These are phyloP conservation scores for Urechis unicinctus DNA, from an alignment of 2,888 invertebrate species.

Conservation along the genomic window DNA sequence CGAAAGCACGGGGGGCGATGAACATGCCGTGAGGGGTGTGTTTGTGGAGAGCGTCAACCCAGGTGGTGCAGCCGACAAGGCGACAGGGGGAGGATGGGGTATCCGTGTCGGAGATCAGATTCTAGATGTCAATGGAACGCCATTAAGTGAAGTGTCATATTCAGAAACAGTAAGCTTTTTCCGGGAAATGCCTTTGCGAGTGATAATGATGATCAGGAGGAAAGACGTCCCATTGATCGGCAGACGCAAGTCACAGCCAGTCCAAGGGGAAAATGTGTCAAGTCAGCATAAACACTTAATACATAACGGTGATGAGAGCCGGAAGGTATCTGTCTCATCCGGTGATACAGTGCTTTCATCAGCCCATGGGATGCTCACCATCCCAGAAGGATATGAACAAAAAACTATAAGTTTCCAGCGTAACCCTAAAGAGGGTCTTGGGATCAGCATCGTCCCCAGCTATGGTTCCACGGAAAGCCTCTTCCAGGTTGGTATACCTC, in stretches of 20 bases:
- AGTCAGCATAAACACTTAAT: neutral
- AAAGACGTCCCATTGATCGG: neutral
- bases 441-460: slow-evolving; percentile 30
- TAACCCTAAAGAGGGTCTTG: slow-evolving; percentile 30
- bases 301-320: neutral
- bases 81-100: slow-evolving; percentile 30
- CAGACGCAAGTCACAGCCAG: neutral
- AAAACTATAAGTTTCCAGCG: slow-evolving; percentile 26
- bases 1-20: slow-evolving; percentile 79
- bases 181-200: slow-evolving; percentile 64
- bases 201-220: slow-evolving; percentile 29
- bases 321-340: neutral
- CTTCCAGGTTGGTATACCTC: neutral
- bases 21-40: slow-evolving; percentile 72
- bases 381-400: slow-evolving; percentile 14
- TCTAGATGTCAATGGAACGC: slow-evolving; percentile 73
- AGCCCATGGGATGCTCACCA: neutral
- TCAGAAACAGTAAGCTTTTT: slow-evolving; percentile 84
- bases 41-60: slow-evolving; percentile 58
- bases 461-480: neutral
- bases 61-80: slow-evolving; percentile 38
- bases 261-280: neutral
- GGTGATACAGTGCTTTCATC: neutral
- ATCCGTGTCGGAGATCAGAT: slow-evolving; percentile 85
- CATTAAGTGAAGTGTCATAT: slow-evolving; percentile 70